Base-by-base conservation (phyloP, 1,140 invertebrate species). In the Nephotettix cincticeps region DNA sequence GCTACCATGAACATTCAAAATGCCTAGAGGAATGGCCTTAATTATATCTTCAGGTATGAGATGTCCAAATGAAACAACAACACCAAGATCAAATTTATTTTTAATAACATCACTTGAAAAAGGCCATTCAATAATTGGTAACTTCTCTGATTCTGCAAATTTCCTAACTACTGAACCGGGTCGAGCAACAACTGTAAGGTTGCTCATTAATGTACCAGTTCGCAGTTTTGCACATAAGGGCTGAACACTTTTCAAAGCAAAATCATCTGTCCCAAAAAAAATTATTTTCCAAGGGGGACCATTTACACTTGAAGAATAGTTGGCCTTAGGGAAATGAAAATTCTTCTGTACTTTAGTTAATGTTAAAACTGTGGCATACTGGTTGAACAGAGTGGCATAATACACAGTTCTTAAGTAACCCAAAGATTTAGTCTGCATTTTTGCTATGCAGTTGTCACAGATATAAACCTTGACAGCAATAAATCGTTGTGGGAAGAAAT, bases 1-100 rank as follows among this genome's bases (percentile, higher is more conserved):
- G 82, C 94, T 97, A 13, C 89, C 93, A 83, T 99, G 97, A 0
- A 98, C 89, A 85, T 96, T 96, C 43, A 96, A 82, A 83, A 96
- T 94, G 17, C 96, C 96, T 80, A 87, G 74, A 40, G 87, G 85
- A 80, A 91, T 90, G 29, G 81, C 79, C 51, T 86, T 79, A 29
- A 92, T 91, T 1, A 91, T 80, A 17, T 79, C 68, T 68, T 83
- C 76, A 2, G 90, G 89, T 77, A 92, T 91, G 65, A 91, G 77
- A 79, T 89, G 84, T 0, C 90, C 90, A 83, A 91, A 92, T 0
- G 89, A 90, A 0, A 90, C 89, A 30, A 91, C 87, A 56, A 91
- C 76, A 27, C 90, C 90, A 61, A 91, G 78, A 75, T 91, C 83
- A 81, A 86, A 90, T 32, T 83, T 75, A 23, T 77, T 64, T 40